phyloP scores from a whole-genome alignment of 2,797 vertebrate genomes.

The Limnodromus scolopaceus region DNA sequence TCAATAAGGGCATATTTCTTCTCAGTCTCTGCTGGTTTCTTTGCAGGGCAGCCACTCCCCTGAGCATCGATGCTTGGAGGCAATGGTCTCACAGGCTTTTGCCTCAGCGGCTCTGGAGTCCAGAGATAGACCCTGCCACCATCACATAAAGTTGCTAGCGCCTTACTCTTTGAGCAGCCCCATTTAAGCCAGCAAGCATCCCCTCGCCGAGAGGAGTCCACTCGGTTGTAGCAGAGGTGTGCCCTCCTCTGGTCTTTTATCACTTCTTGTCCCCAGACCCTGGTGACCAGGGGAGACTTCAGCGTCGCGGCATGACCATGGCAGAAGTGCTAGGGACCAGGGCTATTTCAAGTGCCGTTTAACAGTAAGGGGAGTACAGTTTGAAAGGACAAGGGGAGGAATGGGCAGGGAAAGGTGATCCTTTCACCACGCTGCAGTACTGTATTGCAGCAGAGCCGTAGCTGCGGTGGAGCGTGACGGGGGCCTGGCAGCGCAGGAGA shows the following conservation, averaged over 20 bases:
- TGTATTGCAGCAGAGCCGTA: neutral
- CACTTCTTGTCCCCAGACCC: neutral
- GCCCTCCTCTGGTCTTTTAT: accelerated
- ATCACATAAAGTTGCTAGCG: neutral
- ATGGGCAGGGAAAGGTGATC: neutral
- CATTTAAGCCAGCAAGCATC: neutral
- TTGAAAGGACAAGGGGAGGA: neutral
- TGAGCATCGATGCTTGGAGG: neutral
- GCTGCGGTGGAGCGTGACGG: accelerated
- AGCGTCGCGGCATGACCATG: accelerated
- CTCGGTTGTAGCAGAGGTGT: accelerated
- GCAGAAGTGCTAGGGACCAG: accelerated
- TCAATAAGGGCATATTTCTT: neutral
- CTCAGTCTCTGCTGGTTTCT: neutral
- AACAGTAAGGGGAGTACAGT: neutral
- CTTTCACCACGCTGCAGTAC: accelerated
- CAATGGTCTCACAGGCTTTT: neutral
- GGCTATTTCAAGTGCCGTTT: neutral
- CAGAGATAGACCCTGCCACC: neutral
- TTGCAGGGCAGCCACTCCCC: neutral
- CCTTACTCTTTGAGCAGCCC: neutral
- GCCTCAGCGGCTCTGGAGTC: neutral
- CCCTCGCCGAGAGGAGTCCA: too few relatives aligned
- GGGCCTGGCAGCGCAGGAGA: neutral
- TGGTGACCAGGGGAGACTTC: accelerated